Base-by-base conservation (phyloP, 2,113 vertebrate species). In the Nycticebus coucang region DNA sequence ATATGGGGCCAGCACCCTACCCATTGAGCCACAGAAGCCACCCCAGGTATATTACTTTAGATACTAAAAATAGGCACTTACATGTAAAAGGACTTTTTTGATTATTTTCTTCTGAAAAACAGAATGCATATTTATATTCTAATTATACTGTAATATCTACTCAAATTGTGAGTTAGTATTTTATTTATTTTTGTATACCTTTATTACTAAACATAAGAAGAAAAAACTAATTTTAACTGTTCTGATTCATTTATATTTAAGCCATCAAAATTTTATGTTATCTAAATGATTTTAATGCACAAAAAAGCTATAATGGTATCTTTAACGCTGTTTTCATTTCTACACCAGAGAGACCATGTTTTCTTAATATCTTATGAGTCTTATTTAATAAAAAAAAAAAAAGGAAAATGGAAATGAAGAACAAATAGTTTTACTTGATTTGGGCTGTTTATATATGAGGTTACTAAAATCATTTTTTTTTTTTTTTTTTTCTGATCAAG, bases 371-470 rank as follows among this genome's bases (percentile, higher is more conserved):
- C 68, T 91, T 83, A 17, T 95, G 50, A 85, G 10, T 74, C 19
- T 92, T 92, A 92, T 85, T 88, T 97, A 97, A 94, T 89, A 50
- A 94, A 92, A n/a, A 72, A 92, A 89, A 41, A 12, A 96, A 77
- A 89, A 81, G 33, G 1, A 17, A 93, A 88, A 88, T 28, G 60
- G n/a, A 92, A 94, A 84, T 94, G 9, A 92, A 95, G 24, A 89
- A n/a, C 10, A 68, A 91, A 15, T 74, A 4, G 18, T 87, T 90
- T 95, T 72, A 53, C 19, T 91, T 87, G 24, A 87, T 59, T 72
- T 85, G 66, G 35, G 17, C 18, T 87, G 78, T 82, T 87, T 95
- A 24, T 95, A 17, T 90, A 9, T 68, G 21, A 37, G 37, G 17
- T 91, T 93, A 35, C 26, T 91, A 87, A 71, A 90, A 72, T 71